phyloP scores from a whole-genome alignment of 2,888 invertebrate genomes.

The Homarus gammarus region DNA sequence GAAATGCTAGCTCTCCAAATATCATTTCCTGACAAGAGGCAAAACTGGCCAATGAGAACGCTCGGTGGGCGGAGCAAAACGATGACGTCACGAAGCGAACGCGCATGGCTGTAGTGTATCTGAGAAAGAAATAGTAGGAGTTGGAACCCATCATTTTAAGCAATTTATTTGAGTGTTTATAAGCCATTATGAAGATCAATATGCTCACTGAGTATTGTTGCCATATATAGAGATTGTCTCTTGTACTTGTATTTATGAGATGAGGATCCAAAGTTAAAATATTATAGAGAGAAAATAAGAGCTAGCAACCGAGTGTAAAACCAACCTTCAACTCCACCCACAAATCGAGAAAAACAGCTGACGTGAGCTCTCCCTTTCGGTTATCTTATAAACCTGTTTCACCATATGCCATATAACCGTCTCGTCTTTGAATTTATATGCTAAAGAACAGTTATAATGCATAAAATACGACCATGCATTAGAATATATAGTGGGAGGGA shows the following conservation, averaged over 20 bases:
- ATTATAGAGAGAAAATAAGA: not conserved
- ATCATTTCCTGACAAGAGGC: conserved; percentile 75
- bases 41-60: conserved; percentile 55
- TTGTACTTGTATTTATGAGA: not conserved
- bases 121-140: conserved; percentile 1
- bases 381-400: conserved; percentile 22
- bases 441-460: not conserved
- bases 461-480: not conserved
- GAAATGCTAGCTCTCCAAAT: conserved; percentile 73
- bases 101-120: conserved; percentile 58
- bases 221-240: not conserved
- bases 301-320: conserved; percentile 24
- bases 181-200: not conserved
- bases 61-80: conserved; percentile 55
- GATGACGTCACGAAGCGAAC: conserved; percentile 56
- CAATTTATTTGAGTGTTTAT: conserved; percentile 21
- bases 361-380: conserved; percentile 52
- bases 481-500: not conserved
- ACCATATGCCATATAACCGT: not conserved
- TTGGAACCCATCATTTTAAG: conserved; percentile 44
- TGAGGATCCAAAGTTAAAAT: not conserved
- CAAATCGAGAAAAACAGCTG: conserved; percentile 73
- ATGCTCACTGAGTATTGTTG: not conserved
- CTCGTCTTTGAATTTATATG: not conserved
- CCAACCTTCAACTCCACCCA: conserved; percentile 66